phyloP scores from a whole-genome alignment of 2,888 invertebrate species.

The Hipparchia sbordonii region DNA sequence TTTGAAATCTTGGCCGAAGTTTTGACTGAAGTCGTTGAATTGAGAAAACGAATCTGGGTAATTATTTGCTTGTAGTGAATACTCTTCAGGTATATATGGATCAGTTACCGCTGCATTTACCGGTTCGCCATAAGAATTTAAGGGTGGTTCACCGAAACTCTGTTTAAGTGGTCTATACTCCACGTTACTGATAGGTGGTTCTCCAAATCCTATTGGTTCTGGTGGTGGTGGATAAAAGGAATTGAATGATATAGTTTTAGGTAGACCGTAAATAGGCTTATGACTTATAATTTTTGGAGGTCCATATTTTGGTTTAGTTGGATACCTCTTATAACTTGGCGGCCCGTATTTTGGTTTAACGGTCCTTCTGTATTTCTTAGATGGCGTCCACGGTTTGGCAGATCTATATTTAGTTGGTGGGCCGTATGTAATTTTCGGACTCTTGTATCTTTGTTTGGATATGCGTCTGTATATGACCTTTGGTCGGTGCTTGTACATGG shows the following conservation, averaged over 20 bases:
- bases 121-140: constrained; percentile 63
- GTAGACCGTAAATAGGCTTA: constrained; percentile 49
- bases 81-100: constrained; percentile 34
- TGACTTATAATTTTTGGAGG: constrained; percentile 46
- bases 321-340: constrained; percentile 48
- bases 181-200: constrained; percentile 57
- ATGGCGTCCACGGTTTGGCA: constrained; percentile 51
- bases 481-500: constrained; percentile 52
- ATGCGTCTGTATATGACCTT: constrained; percentile 61
- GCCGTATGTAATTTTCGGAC: constrained; percentile 51
- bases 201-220: constrained; percentile 59
- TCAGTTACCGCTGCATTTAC: constrained; percentile 22
- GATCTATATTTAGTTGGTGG: constrained; percentile 53
- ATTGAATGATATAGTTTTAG: constrained; percentile 47
- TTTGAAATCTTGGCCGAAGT: constrained; percentile 45
- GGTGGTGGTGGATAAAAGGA: constrained; percentile 33
- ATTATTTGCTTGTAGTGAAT: constrained; percentile 43
- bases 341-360: constrained; percentile 50
- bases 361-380: constrained; percentile 56
- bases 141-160: constrained; percentile 57
- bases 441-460: constrained; percentile 50
- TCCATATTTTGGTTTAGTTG: constrained; percentile 51
- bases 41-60: constrained; percentile 42
- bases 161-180: constrained; percentile 47
- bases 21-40: constrained; percentile 32